Evolutionary conservation across 2,113 vertebrate species (phyloP), one percentile per base, ranked within the genome.

Genomic region (Centropus bengalensis): DNA sequence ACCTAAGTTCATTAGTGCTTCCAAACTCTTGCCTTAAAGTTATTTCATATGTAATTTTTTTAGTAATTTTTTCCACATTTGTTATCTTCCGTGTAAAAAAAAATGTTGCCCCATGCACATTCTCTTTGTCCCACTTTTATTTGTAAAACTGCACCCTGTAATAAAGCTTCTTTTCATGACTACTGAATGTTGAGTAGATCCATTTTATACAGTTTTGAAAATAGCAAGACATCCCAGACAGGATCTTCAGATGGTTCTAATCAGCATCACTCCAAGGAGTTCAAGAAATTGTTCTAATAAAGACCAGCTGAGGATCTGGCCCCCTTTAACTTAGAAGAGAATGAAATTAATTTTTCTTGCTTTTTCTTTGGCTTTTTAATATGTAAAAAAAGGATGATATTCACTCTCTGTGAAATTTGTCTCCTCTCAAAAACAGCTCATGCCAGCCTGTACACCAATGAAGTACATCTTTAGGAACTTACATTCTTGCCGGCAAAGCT

Each of bases 201-300:
- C 14, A 33, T 59, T 80, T 95, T 82, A 63, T 54, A 60, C 18
- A 59, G 20, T 54, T 94, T 44, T 73, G 15, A 94, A 89, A 92
- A 88, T 80, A 82, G 42, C 32, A 74, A 86, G 30, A 45, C 56
- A 69, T 69, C 20, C 58, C 45, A 93, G 91, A 86, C 75, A 82
- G 20, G 33, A 58, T 89, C 75, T 92, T 97, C 94, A 95, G 79
- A 89, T 95, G 93, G 78, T 96, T 95, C 60, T 78, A 96, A 94
- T 91, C 33, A 91, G 16, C 38, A 77, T 71, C 76, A 56, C 47
- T 82, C 89, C 49, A 32, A 70, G 87, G 56, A 96, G 85, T 86
- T 93, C 76, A 88, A 95, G 79, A 91, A 95, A 95, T 26, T 82
- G 22, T 59, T 55, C 74, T 96, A 93, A 96, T 55, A 67, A 19